phyloP scores from a whole-genome alignment of 2,797 vertebrate genomes.

The Otolemur crassicaudatus region DNA sequence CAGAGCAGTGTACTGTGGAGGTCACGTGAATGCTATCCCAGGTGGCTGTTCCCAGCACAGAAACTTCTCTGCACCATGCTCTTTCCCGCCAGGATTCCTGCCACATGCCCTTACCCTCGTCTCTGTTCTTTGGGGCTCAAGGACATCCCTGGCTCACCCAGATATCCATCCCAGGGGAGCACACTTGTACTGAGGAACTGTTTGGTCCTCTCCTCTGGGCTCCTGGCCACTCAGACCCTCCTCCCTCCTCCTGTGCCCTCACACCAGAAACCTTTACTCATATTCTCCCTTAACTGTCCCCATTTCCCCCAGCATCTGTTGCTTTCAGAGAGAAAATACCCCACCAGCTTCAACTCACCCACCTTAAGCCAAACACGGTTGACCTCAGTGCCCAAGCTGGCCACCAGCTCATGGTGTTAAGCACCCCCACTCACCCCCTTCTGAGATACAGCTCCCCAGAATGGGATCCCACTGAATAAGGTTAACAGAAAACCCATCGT shows the following conservation, averaged over 20 bases:
- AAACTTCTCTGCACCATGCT: neutral
- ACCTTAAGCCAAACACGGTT: neutral
- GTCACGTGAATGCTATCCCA: rapidly evolving
- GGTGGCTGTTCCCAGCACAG: rapidly evolving
- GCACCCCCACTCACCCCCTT: neutral
- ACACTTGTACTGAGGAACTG: neutral
- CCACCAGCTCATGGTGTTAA: neutral
- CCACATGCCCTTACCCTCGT: rapidly evolving
- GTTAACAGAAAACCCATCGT: constrained; percentile 47
- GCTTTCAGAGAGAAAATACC: neutral
- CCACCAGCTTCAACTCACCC: neutral
- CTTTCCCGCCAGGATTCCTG: neutral
- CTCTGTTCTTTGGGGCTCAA: neutral
- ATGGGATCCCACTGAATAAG: neutral
- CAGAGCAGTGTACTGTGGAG: rapidly evolving
- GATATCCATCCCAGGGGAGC: neutral
- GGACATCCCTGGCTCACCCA: neutral
- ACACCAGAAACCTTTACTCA: too few relatives aligned
- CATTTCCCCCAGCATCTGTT: neutral
- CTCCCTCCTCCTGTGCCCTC: neutral
- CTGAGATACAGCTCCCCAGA: neutral
- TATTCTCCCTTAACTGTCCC: too few relatives aligned
- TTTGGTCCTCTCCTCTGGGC: neutral
- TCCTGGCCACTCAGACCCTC: neutral
- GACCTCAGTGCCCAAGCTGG: neutral